Conservation (phyloP, 2,113 vertebrate species). For the Poeciliopsis occidentalis region DNA sequence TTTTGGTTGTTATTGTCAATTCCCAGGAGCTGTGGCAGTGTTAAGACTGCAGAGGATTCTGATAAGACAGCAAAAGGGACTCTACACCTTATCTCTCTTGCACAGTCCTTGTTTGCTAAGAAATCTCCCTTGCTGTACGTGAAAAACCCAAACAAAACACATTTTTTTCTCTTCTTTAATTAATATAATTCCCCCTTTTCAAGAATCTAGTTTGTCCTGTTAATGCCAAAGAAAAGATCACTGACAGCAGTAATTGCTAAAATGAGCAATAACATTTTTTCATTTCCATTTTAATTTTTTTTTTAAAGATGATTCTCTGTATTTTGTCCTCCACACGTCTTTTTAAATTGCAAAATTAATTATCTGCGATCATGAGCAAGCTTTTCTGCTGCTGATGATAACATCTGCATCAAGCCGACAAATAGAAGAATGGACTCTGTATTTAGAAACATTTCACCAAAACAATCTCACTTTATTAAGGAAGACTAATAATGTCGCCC, state of each 20-base stretch:
- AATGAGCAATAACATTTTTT: slow-evolving; percentile 40
- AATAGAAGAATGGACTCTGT: slow-evolving; percentile 29
- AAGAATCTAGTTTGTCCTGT: slow-evolving; percentile 38
- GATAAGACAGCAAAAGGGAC: slow-evolving; percentile 77
- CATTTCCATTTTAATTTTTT: slow-evolving; percentile 51
- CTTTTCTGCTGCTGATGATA: slow-evolving; percentile 65
- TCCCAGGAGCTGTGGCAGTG: slow-evolving; percentile 67
- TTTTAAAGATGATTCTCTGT: slow-evolving; percentile 56
- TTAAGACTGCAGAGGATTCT: slow-evolving; percentile 71
- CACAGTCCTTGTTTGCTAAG: slow-evolving; percentile 73
- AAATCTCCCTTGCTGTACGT: slow-evolving; percentile 59
- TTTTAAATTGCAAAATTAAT: slow-evolving; percentile 64
- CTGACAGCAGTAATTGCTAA: slow-evolving; percentile 56
- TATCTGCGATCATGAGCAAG: slow-evolving; percentile 62
- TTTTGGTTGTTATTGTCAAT: slow-evolving; percentile 69
- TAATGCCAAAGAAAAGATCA: slow-evolving; percentile 42
- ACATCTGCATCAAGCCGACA: slow-evolving; percentile 44
- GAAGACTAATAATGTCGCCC: slow-evolving; percentile 61
- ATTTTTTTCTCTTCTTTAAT: slow-evolving; percentile 63
- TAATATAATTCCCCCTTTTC: slow-evolving; percentile 59
- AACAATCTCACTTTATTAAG: slow-evolving; percentile 64
- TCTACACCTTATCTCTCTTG: slow-evolving; percentile 75
- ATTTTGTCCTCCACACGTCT: slow-evolving; percentile 18
- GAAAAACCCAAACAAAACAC: slow-evolving; percentile 57
- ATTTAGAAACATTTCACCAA: slow-evolving; percentile 45